Evolutionary conservation across 2,888 invertebrate genomes (phyloP).

Genomic region (Lepetodrilus schrolli): DNA sequence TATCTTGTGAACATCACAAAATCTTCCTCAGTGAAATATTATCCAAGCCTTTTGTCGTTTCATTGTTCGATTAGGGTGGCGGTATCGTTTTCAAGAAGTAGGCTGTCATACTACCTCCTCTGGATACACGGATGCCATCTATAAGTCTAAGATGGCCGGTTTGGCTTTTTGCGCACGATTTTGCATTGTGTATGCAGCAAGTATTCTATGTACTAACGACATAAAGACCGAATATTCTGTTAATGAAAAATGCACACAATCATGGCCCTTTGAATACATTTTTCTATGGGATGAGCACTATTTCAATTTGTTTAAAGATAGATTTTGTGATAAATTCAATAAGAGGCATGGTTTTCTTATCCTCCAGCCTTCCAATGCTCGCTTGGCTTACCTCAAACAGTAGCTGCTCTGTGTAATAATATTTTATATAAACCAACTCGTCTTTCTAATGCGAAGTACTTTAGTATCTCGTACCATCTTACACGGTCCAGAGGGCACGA

Average conservation of each 20-base stretch:
- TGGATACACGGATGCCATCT: no score
- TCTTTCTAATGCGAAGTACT: background rate
- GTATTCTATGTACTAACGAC: no score
- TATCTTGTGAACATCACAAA: conserved; percentile 1
- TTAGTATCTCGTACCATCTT: background rate
- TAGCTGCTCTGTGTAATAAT: background rate
- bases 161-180: no score
- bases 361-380: background rate
- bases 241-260: background rate
- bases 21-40: background rate
- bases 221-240: background rate
- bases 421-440: background rate
- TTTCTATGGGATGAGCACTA: background rate
- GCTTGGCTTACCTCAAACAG: background rate
- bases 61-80: background rate
- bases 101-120: no score
- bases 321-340: background rate
- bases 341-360: background rate
- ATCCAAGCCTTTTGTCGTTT: background rate
- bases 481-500: background rate
- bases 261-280: background rate
- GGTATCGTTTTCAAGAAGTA: background rate
- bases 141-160: no score
- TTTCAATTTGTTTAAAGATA: conserved; percentile 2
- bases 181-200: no score